Evolutionary conservation across 2,113 vertebrate species (phyloP).

Genomic region (Mionectes macconnelli): DNA sequence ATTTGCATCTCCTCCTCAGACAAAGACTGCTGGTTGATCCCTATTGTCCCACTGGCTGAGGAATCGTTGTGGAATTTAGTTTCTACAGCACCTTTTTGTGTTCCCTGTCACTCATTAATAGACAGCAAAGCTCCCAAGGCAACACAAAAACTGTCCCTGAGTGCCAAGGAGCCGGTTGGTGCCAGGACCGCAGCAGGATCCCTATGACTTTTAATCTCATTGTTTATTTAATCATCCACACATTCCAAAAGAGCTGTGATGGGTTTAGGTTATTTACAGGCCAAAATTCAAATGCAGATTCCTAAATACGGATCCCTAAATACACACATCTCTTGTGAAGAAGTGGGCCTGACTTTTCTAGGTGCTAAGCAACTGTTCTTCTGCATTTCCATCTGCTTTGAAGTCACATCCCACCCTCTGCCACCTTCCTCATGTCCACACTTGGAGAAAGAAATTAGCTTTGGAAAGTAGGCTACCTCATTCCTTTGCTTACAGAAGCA

Average conservation of each 20-base stretch:
- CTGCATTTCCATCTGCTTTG: constrained; percentile 41
- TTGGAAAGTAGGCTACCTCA: neutral
- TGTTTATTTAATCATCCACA: neutral
- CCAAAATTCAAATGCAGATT: neutral
- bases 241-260: neutral
- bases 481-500: neutral
- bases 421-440: constrained; percentile 34
- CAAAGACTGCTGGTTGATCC: neutral
- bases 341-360: constrained; percentile 54
- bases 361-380: constrained; percentile 61
- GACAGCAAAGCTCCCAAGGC: neutral
- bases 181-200: neutral
- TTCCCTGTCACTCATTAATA: neutral
- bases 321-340: constrained; percentile 12
- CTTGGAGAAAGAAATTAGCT: neutral
- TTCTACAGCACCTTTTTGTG: neutral
- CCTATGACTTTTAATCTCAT: neutral
- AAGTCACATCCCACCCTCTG: constrained; percentile 47
- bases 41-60: neutral
- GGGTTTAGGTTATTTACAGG: constrained; percentile 17
- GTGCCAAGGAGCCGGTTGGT: neutral
- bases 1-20: neutral
- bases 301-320: constrained; percentile 8
- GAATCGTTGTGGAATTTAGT: neutral
- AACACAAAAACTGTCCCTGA: neutral